Evolutionary conservation across 2,797 vertebrate species (phyloP), one percentile per base, ranked within the genome.

Genomic region (Benthosema pterotum): DNA sequence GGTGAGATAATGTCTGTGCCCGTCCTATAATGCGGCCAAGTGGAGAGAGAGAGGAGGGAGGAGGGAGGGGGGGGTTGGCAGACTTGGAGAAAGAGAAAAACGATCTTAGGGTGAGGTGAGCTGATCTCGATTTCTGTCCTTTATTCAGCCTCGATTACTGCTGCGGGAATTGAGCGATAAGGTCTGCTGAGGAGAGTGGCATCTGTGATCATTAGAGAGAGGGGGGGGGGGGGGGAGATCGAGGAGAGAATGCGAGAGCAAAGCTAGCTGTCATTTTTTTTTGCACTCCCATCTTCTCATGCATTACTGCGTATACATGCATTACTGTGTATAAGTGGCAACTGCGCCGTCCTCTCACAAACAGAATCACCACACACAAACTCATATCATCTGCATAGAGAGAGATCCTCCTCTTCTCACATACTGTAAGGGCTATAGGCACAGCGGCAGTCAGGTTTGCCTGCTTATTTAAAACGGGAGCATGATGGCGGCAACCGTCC

Each of bases 81-180:
- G n/a, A n/a, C n/a, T n/a, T n/a, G n/a, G n/a, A n/a, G n/a, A n/a
- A n/a, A 53, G 18, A 65, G 65, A n/a, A 55, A 65, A 67, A 61
- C 38, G 38, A 32, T 52, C 53, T 22, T 48, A 55, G 63, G 47
- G 65, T 25, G 50, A 9, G 58, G 60, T 69, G 79, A 51, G 64
- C 59, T 70, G 72, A 57, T 74, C 78, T 69, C 85, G 75, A 88
- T 85, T 83, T 84, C 48, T 52, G 72, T 69, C 55, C 83, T 77
- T 38, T 28, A 2, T 88, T 67, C 64, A n/a, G 68, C 22, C 22
- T 22, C 85, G 83, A 79, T 79, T 87, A 87, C 77, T 82, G 86
- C 48, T 79, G 45, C 53, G 79, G 70, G 75, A 89, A 85, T 79
- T 75, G 69, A 82, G 82, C 77, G 82, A 84, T 85, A 83, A 88